Evolutionary conservation across 2,113 vertebrate species (phyloP).

Genomic region (Phaethon lepturus): DNA sequence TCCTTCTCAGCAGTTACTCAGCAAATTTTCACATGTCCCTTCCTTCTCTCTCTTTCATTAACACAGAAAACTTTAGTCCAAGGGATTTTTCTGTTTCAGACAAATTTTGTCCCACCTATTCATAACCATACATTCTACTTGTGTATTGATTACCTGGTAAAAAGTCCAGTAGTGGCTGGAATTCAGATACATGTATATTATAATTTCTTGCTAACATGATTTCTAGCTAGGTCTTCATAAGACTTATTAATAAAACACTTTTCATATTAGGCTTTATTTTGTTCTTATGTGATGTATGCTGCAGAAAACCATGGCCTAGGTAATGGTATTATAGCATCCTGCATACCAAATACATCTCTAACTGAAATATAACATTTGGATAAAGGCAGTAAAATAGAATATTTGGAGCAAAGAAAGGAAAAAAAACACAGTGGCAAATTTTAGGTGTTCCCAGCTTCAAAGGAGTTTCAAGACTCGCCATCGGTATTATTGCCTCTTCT

Average conservation of each 20-base stretch:
- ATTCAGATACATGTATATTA: not conserved
- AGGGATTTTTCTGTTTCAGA: not conserved
- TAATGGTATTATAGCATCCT: not conserved
- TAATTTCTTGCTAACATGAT: not conserved
- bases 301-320: not conserved
- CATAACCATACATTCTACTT: not conserved
- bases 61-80: not conserved
- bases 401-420: not conserved
- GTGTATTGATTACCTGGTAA: not conserved
- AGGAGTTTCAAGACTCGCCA: not conserved
- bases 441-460: not conserved
- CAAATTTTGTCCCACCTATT: not conserved
- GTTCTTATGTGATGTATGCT: not conserved
- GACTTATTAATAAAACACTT: not conserved
- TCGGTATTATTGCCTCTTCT: not conserved
- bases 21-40: not conserved
- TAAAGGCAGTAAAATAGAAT: not conserved
- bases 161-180: not conserved
- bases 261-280: not conserved
- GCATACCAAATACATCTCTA: accelerated
- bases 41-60: not conserved
- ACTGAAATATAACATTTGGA: not conserved
- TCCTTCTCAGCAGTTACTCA: not conserved
- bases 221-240: not conserved
- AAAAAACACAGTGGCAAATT: not conserved